Evolutionary conservation across 2,888 invertebrate genomes (phyloP), one percentile per base, ranked within the genome.

Genomic region (Drosophila merina): DNA sequence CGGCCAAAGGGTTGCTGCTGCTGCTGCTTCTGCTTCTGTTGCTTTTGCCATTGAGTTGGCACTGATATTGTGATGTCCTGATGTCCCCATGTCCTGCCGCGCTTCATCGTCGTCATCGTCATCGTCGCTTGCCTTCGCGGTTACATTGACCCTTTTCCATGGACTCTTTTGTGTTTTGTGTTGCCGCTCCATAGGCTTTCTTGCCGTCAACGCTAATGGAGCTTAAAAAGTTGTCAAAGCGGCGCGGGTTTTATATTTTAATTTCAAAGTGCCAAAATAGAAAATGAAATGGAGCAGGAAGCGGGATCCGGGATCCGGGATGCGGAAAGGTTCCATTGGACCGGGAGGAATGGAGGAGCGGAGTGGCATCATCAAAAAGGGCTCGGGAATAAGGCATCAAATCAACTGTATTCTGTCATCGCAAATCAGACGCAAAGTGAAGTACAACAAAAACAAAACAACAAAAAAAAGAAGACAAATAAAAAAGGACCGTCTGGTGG

Each of bases 151-250:
- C 82, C 83, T 83, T 85, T 82, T 72, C 67, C 55, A 71, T 76
- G 56, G 79, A 56, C 51, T 50, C 63, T 50, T 49, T 62, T 60
- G 62, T 56, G 45, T 49, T 57, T 49, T 51, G 60, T 60, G 59
- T 58, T 70, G 49, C 48, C 49, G 59, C 69, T 81, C 74, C 70
- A 72, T 81, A 66, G 79, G 79, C 79, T 80, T 76, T 69, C 75
- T 77, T 82, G 55, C 68, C 82, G 76, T 77, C 83, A 82, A 85
- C 82, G 73, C 82, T 83, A 83, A 83, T 83, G 82, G 82, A 82
- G 82, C 86, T 83, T 83, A 83, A 85, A 83, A 83, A 83, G 86
- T 82, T 83, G 82, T 85, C 82, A 85, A 82, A 79, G 85, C 85
- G 77, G 66, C 76, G 82, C 76, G 75, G 82, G 77, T 73, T 64